Evolutionary conservation across 1,140 invertebrate species (phyloP).

Genomic region (Macrobrachium rosenbergii): DNA sequence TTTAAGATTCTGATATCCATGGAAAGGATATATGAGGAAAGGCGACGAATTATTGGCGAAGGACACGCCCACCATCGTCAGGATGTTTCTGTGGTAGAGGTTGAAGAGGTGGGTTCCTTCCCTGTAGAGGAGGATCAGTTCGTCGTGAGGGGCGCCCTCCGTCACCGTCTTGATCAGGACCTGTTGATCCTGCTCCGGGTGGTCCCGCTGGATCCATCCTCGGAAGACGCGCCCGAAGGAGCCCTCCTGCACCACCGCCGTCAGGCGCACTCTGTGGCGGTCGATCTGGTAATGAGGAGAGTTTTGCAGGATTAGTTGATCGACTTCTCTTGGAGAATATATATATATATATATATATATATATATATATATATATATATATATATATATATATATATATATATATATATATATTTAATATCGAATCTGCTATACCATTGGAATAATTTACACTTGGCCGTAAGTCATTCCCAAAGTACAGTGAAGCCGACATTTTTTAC

Average conservation of each 20-base stretch:
- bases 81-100: constrained; percentile 81
- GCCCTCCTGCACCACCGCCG: constrained; percentile 84
- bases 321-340: too few species aligned
- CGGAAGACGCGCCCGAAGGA: constrained; percentile 91
- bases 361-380: too few species aligned
- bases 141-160: constrained; percentile 56
- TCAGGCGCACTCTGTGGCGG: constrained; percentile 77
- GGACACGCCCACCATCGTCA: constrained; percentile 89
- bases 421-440: too few species aligned
- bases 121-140: constrained; percentile 47
- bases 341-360: too few species aligned
- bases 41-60: constrained; percentile 84
- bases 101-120: constrained; percentile 58
- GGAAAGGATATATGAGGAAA: constrained; percentile 88
- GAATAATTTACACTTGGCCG: too few species aligned
- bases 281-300: constrained; percentile 32
- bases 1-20: constrained; percentile 89
- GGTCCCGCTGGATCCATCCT: constrained; percentile 78
- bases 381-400: too few species aligned
- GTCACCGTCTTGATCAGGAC: constrained; percentile 59
- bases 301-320: not conserved
- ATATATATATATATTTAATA: too few species aligned
- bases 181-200: constrained; percentile 67
- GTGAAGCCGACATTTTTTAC: too few species aligned
- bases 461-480: too few species aligned